Conservation (phyloP, 2,888 invertebrate species). For the Scaptomyza parva region DNA sequence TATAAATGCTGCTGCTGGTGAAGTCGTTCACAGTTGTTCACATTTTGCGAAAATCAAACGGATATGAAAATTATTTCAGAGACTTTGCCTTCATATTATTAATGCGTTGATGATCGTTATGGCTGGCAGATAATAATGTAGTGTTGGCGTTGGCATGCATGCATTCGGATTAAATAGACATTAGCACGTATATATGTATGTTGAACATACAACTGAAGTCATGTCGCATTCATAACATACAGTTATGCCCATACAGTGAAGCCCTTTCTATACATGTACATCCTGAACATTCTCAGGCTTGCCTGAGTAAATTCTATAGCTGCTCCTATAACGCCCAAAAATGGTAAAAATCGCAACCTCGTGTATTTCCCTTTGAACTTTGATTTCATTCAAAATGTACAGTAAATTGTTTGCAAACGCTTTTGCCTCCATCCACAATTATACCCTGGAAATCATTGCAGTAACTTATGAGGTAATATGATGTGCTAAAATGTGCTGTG, state of each 20-base stretch:
- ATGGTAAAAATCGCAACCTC: constrained; percentile 3
- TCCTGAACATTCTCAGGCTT: constrained; percentile 20
- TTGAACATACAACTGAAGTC: neutral
- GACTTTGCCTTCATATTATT: constrained; percentile 11
- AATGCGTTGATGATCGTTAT: constrained; percentile 42
- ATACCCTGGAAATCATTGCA: constrained; percentile 9
- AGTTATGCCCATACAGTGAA: neutral
- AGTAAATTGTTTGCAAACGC: constrained; percentile 36
- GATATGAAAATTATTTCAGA: constrained; percentile 24
- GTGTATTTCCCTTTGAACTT: constrained; percentile 52
- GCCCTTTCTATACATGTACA: neutral
- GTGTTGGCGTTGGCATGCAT: constrained; percentile 1
- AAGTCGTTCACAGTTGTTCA: constrained; percentile 12
- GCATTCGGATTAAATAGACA: constrained; percentile 25
- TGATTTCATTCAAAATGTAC: constrained; percentile 51
- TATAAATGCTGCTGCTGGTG: constrained; percentile 33
- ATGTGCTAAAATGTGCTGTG: no score
- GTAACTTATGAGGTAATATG: neutral
- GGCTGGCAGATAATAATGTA: constrained; percentile 42
- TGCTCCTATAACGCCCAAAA: neutral
- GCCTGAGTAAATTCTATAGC: constrained; percentile 10
- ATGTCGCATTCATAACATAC: constrained; percentile 27
- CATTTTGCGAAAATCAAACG: constrained; percentile 22
- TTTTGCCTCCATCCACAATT: neutral
- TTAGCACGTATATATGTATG: constrained; percentile 31